Conservation (phyloP, 2,888 invertebrate genomes). For the Phengaris alcon region DNA sequence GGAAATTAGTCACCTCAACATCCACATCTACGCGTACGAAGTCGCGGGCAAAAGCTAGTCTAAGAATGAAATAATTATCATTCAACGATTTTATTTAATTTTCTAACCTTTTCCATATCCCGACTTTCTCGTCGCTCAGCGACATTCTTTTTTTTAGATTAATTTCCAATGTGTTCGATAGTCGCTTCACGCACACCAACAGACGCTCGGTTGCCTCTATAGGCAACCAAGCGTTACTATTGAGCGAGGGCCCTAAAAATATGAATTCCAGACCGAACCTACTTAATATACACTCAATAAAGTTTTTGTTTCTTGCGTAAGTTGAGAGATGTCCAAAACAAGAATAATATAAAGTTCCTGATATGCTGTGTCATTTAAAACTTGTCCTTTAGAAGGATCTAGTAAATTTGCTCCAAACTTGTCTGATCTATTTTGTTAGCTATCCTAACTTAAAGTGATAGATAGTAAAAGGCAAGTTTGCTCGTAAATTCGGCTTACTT, state of each 20-base stretch:
- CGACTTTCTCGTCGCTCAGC: no score
- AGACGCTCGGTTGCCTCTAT: no score
- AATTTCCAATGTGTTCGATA: no score
- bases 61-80: no score
- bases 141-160: no score
- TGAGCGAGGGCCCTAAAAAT: background rate
- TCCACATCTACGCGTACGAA: no score
- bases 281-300: background rate
- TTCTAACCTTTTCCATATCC: no score
- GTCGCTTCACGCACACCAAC: no score
- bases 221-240: no score
- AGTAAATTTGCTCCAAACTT: conserved; percentile 51
- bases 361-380: conserved; percentile 38
- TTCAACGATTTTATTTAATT: no score
- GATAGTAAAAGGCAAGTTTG: conserved; percentile 63
- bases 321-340: conserved; percentile 38
- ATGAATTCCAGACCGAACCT: background rate
- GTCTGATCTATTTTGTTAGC: conserved; percentile 67
- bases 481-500: conserved; percentile 64
- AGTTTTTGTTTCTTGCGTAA: background rate
- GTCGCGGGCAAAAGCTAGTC: no score
- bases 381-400: conserved; percentile 43
- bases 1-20: no score
- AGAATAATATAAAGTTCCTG: conserved; percentile 36
- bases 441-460: conserved; percentile 60